Percentiles rank a stretch among this genome's conserved stretches.
Conservation (phyloP, 2,888 invertebrate genomes). For the Opisthograptis luteolata region DNA sequence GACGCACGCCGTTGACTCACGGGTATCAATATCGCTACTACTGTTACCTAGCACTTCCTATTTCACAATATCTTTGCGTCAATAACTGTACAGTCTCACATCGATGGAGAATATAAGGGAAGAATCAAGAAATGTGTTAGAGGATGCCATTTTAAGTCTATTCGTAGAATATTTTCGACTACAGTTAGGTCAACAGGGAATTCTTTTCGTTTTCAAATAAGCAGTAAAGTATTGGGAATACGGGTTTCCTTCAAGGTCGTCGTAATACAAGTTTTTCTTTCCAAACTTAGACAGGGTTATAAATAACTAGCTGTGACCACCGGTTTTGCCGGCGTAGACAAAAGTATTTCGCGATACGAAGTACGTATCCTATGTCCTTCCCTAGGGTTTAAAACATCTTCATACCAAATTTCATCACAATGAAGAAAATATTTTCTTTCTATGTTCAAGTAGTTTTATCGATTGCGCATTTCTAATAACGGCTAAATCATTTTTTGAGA, state of each 20-base stretch:
- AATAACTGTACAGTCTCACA: constrained; percentile 31
- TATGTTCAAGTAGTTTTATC: too few relatives aligned
- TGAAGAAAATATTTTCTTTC: too few relatives aligned
- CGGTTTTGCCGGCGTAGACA: too few relatives aligned
- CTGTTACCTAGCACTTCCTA: constrained; percentile 74
- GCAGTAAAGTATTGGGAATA: neutral
- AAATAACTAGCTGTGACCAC: too few relatives aligned
- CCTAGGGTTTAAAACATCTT: too few relatives aligned
- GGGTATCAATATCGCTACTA: constrained; percentile 71
- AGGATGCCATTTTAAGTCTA: neutral
- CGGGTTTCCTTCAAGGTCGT: neutral
- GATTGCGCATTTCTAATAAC: too few relatives aligned
- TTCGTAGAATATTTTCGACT: neutral
- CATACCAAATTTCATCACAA: too few relatives aligned
- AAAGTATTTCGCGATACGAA: too few relatives aligned
- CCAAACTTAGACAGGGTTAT: neutral
- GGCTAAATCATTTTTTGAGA: too few relatives aligned
- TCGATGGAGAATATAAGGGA: neutral
- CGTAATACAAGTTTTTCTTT: neutral
- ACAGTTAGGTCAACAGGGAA: neutral
- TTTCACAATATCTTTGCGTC: constrained; percentile 54
- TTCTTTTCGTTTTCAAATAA: neutral
- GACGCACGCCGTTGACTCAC: constrained; percentile 58
- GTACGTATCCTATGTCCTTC: too few relatives aligned
- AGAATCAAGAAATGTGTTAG: neutral